Conservation (phyloP, 2,797 vertebrate species). For the Erpetoichthys calabaricus region DNA sequence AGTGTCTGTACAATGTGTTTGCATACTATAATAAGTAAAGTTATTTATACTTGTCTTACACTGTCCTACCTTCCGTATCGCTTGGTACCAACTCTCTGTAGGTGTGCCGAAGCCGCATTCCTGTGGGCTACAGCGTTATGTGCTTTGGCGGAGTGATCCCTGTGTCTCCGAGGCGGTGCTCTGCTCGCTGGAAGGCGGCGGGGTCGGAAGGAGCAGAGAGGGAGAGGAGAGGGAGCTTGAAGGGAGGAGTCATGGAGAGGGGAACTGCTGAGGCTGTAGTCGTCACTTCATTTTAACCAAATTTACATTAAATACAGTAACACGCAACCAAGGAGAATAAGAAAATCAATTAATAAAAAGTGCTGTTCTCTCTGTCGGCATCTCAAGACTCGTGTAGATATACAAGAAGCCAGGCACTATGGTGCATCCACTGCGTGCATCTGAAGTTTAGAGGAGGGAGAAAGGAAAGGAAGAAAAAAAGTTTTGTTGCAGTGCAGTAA, state of each 20-base stretch:
- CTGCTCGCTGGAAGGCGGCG: slow-evolving; percentile 5
- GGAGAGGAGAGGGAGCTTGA: slow-evolving; percentile 30
- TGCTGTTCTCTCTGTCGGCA: slow-evolving; percentile 24
- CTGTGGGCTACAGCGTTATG: no score
- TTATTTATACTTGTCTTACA: no score
- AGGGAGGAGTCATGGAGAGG: slow-evolving; percentile 61
- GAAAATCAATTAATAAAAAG: slow-evolving; percentile 25
- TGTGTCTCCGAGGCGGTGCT: slow-evolving; percentile 1
- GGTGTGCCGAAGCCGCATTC: no score
- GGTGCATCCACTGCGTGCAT: slow-evolving; percentile 23
- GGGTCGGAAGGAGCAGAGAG: slow-evolving; percentile 4
- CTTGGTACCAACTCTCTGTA: no score
- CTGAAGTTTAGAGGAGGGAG: slow-evolving; percentile 31
- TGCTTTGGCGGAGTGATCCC: slow-evolving; percentile 1
- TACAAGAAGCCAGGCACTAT: slow-evolving; percentile 29
- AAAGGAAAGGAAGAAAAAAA: slow-evolving; percentile 20
- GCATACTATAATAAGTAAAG: no score
- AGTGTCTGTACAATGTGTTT: no score
- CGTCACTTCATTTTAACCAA: slow-evolving; percentile 42
- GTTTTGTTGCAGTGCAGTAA: slow-evolving; percentile 39
- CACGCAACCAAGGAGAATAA: slow-evolving; percentile 26
- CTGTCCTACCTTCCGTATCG: no score
- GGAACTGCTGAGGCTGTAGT: slow-evolving; percentile 57
- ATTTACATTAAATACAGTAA: slow-evolving; percentile 46
- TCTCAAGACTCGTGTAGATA: slow-evolving; percentile 28